These are phyloP conservation scores for Campylomormyrus tamandua DNA, from an alignment of 2,113 vertebrate genomes.

Conservation along the genomic window DNA sequence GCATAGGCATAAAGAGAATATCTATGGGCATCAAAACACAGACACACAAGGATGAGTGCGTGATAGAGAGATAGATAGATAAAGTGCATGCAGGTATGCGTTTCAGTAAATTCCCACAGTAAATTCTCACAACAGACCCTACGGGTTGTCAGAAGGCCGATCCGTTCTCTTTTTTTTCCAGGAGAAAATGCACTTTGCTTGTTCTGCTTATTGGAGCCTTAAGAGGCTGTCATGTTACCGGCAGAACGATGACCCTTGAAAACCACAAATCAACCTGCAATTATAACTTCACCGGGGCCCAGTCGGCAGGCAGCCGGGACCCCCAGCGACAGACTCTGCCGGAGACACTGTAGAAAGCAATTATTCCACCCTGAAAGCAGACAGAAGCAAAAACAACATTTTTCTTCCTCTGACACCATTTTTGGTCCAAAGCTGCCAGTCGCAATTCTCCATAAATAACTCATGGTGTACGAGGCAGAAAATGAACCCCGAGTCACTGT, in stretches of 20 bases:
- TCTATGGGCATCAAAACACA: not conserved
- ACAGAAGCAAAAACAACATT: conserved; percentile 6
- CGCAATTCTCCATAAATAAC: not conserved
- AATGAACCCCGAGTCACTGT: not conserved
- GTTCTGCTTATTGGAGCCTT: conserved; percentile 37
- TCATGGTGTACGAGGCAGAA: not conserved
- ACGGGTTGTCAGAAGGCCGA: not conserved
- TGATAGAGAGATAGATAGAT: not conserved
- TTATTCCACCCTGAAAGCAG: conserved; percentile 14
- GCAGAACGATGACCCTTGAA: conserved; percentile 41
- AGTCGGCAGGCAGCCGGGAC: not conserved
- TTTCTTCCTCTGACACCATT: not conserved
- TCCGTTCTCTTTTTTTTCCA: not conserved
- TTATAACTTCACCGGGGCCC: conserved; percentile 35
- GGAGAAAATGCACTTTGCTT: conserved; percentile 14
- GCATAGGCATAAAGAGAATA: not conserved
- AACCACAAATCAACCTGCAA: conserved; percentile 53
- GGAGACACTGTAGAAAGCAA: conserved; percentile 12
- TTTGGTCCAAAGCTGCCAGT: not conserved
- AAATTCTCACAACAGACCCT: not conserved
- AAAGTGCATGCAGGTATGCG: not conserved
- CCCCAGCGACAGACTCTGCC: conserved; percentile 4
- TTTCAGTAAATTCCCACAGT: not conserved
- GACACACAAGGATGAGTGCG: not conserved
- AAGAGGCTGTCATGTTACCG: conserved; percentile 47